phyloP scores from a whole-genome alignment of 1,140 invertebrate species.

The Tachypleus tridentatus region DNA sequence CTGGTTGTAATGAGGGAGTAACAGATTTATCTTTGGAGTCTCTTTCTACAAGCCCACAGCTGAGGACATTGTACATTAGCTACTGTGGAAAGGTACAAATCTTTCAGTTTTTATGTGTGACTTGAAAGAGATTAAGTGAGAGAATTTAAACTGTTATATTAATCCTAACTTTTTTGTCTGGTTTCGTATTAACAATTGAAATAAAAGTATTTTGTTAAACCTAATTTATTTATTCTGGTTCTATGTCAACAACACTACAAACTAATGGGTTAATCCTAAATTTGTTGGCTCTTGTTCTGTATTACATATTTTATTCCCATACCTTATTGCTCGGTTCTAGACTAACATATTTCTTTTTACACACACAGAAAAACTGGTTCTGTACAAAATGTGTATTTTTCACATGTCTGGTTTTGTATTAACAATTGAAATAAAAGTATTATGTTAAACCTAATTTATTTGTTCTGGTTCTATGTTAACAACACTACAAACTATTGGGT shows the following conservation, averaged over 20 bases:
- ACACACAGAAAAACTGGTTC: no score
- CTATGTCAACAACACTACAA: no score
- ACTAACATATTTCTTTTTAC: no score
- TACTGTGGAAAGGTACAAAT: constrained; percentile 16
- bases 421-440: no score
- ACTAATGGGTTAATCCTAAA: no score
- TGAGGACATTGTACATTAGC: constrained; percentile 16
- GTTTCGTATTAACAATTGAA: no score
- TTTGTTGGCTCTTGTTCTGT: no score
- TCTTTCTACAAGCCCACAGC: constrained; percentile 13
- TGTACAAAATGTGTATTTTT: no score
- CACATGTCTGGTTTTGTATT: no score
- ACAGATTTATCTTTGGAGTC: constrained; percentile 21
- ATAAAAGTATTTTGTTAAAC: constrained; percentile 4
- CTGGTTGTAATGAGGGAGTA: constrained; percentile 15
- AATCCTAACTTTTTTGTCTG: constrained; percentile 1
- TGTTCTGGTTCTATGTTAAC: not conserved
- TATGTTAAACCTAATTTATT: constrained; percentile 4
- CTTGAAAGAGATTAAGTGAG: not conserved
- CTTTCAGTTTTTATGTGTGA: not conserved
- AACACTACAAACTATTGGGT: no score
- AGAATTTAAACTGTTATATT: constrained; percentile 1
- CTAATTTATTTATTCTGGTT: not conserved
- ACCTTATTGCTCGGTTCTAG: no score
- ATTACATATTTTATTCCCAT: no score